Evolutionary conservation across 2,797 vertebrate species (phyloP).

Genomic region (Setipinna tenuifilis): DNA sequence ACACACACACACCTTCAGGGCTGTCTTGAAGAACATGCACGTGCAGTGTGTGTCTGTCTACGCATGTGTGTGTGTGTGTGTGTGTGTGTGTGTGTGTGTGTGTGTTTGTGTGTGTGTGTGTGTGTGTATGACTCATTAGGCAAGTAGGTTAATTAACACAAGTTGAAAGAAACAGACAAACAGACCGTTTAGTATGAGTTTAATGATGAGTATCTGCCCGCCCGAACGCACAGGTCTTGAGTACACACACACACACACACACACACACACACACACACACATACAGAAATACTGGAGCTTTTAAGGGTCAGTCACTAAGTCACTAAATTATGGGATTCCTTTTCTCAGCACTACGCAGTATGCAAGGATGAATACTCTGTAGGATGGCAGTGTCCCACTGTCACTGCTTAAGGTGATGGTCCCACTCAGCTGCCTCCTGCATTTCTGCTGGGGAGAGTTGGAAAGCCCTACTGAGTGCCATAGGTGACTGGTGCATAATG

Average conservation of each 20-base stretch:
- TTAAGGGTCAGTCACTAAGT: background rate
- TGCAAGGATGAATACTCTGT: no score
- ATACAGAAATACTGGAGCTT: background rate
- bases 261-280: slow-evolving; percentile 16
- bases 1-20: slow-evolving; percentile 1
- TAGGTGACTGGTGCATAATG: background rate
- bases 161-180: slow-evolving; percentile 36
- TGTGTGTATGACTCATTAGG: slow-evolving; percentile 43
- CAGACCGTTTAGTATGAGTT: slow-evolving; percentile 42
- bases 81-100: background rate
- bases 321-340: background rate
- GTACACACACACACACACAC: background rate
- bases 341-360: background rate
- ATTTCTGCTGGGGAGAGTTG: background rate
- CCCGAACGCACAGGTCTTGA: background rate
- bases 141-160: slow-evolving; percentile 51
- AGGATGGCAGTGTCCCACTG: background rate
- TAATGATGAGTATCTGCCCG: slow-evolving; percentile 42
- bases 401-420: background rate
- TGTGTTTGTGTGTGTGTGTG: slow-evolving; percentile 21
- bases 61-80: background rate
- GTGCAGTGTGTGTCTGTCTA: background rate
- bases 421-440: background rate
- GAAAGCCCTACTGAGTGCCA: background rate
- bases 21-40: background rate